A percentile compares a stretch with the other conserved stretches of the same genome.
Evolutionary conservation across 2,113 vertebrate species (phyloP).

Genomic region (Oncorhynchus gorbuscha): DNA sequence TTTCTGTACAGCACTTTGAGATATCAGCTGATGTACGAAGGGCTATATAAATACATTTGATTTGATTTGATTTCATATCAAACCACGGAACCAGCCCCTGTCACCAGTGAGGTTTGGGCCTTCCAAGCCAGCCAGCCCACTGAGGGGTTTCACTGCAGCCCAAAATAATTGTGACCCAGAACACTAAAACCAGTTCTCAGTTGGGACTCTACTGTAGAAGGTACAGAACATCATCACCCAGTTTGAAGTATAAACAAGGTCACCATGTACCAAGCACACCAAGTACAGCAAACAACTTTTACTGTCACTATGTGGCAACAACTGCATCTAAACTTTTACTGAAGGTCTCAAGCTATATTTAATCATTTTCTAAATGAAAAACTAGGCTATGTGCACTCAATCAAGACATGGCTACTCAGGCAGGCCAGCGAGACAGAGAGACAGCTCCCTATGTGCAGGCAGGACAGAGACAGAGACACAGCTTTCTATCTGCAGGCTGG

Average conservation of each 20-base stretch:
- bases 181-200: conserved; percentile 10
- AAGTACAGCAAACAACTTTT: background rate
- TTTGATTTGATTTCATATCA: conserved; percentile 7
- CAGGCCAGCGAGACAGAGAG: background rate
- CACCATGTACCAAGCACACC: background rate
- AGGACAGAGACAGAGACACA: too few relatives aligned
- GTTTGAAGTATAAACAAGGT: conserved; percentile 15
- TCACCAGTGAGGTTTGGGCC: background rate
- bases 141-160: conserved; percentile 1
- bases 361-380: background rate
- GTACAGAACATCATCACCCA: conserved; percentile 16
- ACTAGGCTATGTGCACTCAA: background rate
- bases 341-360: background rate
- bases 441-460: background rate
- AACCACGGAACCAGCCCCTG: conserved; percentile 3
- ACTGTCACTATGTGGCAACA: background rate
- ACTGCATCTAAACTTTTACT: background rate
- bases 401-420: background rate
- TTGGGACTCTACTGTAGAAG: background rate
- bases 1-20: too few relatives aligned
- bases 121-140: conserved; percentile 6
- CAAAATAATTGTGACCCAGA: conserved; percentile 21
- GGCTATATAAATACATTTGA: too few relatives aligned
- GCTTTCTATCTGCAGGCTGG: too few relatives aligned
- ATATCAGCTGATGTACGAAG: too few relatives aligned